Evolutionary conservation across 2,888 invertebrate genomes (phyloP).

Genomic region (Hypsopygia costalis): DNA sequence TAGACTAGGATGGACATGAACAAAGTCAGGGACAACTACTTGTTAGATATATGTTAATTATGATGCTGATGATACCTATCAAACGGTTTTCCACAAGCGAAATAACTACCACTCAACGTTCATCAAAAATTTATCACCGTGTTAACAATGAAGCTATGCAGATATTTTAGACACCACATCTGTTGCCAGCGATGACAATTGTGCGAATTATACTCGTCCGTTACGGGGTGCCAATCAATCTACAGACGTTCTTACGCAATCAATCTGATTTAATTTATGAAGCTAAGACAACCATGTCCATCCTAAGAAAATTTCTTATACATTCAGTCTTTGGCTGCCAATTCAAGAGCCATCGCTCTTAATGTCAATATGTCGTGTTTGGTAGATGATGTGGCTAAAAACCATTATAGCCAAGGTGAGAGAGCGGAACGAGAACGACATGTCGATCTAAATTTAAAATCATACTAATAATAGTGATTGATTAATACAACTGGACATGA

Average conservation of each 20-base stretch:
- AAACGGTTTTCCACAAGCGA: too few relatives aligned
- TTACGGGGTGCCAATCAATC: slow-evolving; percentile 56
- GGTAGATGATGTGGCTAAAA: slow-evolving; percentile 11
- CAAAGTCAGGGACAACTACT: too few relatives aligned
- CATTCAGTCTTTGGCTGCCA: slow-evolving; percentile 33
- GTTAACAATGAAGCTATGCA: slow-evolving; percentile 45
- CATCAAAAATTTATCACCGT: slow-evolving; percentile 47
- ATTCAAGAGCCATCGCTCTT: slow-evolving; percentile 28
- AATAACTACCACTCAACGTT: slow-evolving; percentile 9
- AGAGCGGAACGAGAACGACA: slow-evolving; percentile 10
- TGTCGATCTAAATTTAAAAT: slow-evolving; percentile 7
- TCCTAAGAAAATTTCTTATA: slow-evolving; percentile 34
- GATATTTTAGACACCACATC: slow-evolving; percentile 27
- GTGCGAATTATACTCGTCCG: slow-evolving; percentile 46
- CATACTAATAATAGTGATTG: slow-evolving; percentile 19
- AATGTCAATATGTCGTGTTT: slow-evolving; percentile 23
- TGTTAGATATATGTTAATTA: too few relatives aligned
- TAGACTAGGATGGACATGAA: too few relatives aligned
- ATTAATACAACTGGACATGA: slow-evolving; percentile 13
- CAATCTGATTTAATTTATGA: slow-evolving; percentile 54
- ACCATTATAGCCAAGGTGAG: slow-evolving; percentile 25
- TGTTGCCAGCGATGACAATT: slow-evolving; percentile 55
- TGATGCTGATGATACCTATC: too few relatives aligned
- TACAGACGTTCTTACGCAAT: slow-evolving; percentile 47
- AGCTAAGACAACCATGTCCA: slow-evolving; percentile 34